Evolutionary conservation across 2,888 invertebrate genomes (phyloP).

Genomic region (Agrochola litura): DNA sequence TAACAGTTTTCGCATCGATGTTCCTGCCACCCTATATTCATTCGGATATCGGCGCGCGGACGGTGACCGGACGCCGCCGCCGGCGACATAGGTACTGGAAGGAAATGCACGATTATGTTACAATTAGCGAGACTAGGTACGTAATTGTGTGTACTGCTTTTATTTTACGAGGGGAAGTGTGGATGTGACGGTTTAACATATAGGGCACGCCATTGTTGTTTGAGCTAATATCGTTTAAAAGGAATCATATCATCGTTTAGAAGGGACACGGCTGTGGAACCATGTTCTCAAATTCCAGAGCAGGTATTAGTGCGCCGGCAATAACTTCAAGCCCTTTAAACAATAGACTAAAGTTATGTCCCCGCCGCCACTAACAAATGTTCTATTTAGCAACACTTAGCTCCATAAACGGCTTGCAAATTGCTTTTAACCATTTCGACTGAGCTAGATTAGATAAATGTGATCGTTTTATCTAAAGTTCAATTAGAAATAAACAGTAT

Average conservation of each 20-base stretch:
- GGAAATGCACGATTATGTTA: constrained; percentile 37
- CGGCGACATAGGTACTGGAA: constrained; percentile 47
- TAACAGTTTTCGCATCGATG: too few species aligned
- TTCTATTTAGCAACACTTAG: constrained; percentile 55
- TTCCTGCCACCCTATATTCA: constrained; percentile 47
- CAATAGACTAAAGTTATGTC: constrained; percentile 41
- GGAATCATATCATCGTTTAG: background rate
- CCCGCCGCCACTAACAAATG: constrained; percentile 40
- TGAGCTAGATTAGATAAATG: constrained; percentile 63
- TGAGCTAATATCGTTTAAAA: constrained; percentile 13
- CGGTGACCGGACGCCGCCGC: constrained; percentile 6
- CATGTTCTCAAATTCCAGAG: constrained; percentile 12
- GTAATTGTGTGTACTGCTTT: constrained; percentile 36
- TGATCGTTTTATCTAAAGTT: constrained; percentile 65
- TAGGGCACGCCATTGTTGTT: background rate
- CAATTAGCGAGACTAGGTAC: constrained; percentile 35
- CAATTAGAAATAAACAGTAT: constrained; percentile 58
- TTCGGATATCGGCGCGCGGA: constrained; percentile 55
- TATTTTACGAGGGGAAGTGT: constrained; percentile 33
- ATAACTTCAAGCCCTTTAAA: constrained; percentile 28
- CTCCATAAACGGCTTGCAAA: constrained; percentile 54
- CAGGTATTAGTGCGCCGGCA: constrained; percentile 20
- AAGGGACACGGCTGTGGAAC: background rate
- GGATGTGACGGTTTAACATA: constrained; percentile 4
- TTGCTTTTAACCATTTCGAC: constrained; percentile 59